A percentile compares a stretch with the other conserved stretches of the same genome.
phyloP scores from a whole-genome alignment of 1,140 invertebrate species.

The Drosophila melanica region DNA sequence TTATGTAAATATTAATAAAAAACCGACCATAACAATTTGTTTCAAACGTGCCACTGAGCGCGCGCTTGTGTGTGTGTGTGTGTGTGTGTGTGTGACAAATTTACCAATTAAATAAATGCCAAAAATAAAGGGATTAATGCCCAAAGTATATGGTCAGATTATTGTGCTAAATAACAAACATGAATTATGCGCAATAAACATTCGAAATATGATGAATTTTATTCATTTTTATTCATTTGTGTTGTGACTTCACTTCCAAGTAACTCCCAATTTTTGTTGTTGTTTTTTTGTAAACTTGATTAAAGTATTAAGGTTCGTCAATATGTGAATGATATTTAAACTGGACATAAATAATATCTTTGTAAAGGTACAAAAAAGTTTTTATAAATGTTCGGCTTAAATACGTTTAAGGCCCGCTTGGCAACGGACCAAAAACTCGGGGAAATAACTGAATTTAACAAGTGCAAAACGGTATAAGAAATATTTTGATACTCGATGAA shows the following conservation, averaged over 20 bases:
- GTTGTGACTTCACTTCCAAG: not conserved
- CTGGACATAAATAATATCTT: conserved; percentile 1
- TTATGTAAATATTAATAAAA: conserved; percentile 75
- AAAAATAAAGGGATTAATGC: conserved; percentile 69
- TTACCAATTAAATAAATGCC: conserved; percentile 76
- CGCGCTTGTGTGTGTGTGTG: conserved; percentile 2
- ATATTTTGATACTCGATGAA: no score
- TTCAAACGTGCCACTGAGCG: conserved; percentile 32
- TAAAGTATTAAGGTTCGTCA: not conserved
- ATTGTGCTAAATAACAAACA: conserved; percentile 62
- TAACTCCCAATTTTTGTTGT: conserved; percentile 3
- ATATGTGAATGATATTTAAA: not conserved
- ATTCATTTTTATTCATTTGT: conserved; percentile 3
- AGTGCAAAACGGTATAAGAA: no score
- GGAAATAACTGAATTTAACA: no score
- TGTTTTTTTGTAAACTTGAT: not conserved
- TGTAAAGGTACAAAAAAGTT: not conserved
- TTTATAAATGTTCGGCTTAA: not conserved
- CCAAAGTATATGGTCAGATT: conserved; percentile 51
- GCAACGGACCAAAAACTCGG: not conserved
- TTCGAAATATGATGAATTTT: conserved; percentile 19
- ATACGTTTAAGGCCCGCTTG: not conserved
- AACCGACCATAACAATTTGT: conserved; percentile 60
- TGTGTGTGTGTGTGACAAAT: conserved; percentile 62
- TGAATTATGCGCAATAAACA: conserved; percentile 37